Evolutionary conservation across 2,888 invertebrate species (phyloP), one percentile per base, ranked within the genome.

Genomic region (Uropetala carovei): DNA sequence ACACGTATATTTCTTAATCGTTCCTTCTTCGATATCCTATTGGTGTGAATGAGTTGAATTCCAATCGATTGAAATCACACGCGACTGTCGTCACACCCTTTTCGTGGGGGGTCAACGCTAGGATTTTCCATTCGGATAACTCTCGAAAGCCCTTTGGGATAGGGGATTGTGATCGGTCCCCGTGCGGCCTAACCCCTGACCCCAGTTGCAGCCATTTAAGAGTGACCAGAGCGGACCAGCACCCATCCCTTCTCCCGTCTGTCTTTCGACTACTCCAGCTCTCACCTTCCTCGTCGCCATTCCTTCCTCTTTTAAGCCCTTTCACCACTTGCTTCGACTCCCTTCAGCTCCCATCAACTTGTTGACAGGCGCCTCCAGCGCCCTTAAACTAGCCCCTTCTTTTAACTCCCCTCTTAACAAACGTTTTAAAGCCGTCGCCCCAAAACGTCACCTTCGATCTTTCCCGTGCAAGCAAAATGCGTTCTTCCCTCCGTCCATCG

Each of bases 121-220:
- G 5, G 43, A 43, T 43, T 43, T 43, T 5, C 43, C 5, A 43
- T 43, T 43, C 43, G 43, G 43, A 43, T n/a, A 83, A 57, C 43
- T 56, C 83, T 57, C 18, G 9, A 57, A 57, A n/a, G 56, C 83
- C n/a, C 56, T 3, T n/a, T 16, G 83, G 11, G 18, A 57, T 57
- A n/a, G 83, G 56, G n/a, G 30, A 13, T 56, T 43, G 83, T 83
- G 83, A 83, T 83, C 57, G 83, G 83, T 83, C 83, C 57, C 57
- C 11, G 18, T 57, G 83, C 83, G 57, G 56, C n/a, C 57, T 57
- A 57, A 83, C 83, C 83, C 57, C 56, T 2, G 57, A 56, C 83
- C 83, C 43, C 83, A 9, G 30, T 18, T 57, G 83, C 83, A 18
- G 57, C 83, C 83, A 43, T 56, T 83, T 56, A 43, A 56, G 16